A percentile compares a stretch with the other conserved stretches of the same genome.
Evolutionary conservation across 2,888 invertebrate species (phyloP).

Genomic region (Syritta pipiens): DNA sequence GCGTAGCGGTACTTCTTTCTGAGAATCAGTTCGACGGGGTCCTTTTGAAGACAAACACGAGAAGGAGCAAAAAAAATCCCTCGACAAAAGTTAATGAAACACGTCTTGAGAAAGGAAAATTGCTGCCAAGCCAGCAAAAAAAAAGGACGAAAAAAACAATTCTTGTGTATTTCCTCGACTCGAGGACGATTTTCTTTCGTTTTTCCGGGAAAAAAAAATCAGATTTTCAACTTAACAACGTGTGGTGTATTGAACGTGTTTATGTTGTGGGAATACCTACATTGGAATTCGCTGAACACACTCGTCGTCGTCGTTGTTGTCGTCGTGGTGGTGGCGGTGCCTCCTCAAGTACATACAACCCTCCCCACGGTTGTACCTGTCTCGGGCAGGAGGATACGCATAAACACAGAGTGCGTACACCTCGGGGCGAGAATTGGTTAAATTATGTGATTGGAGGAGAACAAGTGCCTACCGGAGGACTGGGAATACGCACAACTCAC

Average conservation of each 20-base stretch:
- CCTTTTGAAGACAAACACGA: background rate
- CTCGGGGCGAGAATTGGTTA: conserved; percentile 38
- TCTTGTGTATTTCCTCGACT: background rate
- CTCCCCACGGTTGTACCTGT: background rate
- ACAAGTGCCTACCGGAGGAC: conserved; percentile 31
- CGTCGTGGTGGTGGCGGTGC: background rate
- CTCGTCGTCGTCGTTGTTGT: background rate
- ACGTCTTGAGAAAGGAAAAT: conserved; percentile 38
- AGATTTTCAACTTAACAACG: conserved; percentile 56
- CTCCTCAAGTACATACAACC: background rate
- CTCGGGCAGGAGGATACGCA: background rate
- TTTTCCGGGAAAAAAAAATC: conserved; percentile 24
- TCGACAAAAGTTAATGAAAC: conserved; percentile 55
- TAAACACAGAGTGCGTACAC: conserved; percentile 28
- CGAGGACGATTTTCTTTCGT: no score
- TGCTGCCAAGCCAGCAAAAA: conserved; percentile 19
- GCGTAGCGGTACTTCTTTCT: conserved; percentile 1
- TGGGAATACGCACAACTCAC: background rate
- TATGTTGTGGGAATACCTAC: conserved; percentile 30
- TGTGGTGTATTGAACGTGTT: conserved; percentile 41
- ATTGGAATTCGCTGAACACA: conserved; percentile 1
- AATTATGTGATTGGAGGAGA: conserved; percentile 48
- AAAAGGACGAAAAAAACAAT: background rate
- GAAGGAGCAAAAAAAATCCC: background rate
- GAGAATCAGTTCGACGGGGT: conserved; percentile 11